A percentile compares a stretch with the other conserved stretches of the same genome.
Conservation (phyloP, 2,797 vertebrate genomes). For the Acipenser oxyrinchus region DNA sequence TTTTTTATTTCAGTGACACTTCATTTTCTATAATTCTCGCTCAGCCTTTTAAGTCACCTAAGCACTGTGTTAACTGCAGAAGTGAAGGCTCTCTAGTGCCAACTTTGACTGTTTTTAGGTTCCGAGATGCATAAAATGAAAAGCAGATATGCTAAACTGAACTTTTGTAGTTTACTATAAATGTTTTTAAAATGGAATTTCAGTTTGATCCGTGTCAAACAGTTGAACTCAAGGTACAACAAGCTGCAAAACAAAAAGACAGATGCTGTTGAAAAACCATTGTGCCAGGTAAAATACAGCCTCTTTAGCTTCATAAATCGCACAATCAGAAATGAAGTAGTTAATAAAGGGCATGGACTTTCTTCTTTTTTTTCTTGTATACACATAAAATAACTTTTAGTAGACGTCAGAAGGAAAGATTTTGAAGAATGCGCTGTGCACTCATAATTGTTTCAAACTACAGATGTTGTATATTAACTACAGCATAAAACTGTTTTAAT, state of each 20-base stretch:
- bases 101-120: conserved; percentile 80
- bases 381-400: conserved; percentile 2
- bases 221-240: conserved; percentile 68
- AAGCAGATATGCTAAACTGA: conserved; percentile 82
- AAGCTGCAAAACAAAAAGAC: conserved; percentile 77
- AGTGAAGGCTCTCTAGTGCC: conserved; percentile 63
- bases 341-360: conserved; percentile 66
- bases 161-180: conserved; percentile 41
- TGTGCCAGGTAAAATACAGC: conserved; percentile 75
- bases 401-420: conserved; percentile 2
- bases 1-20: conserved; percentile 79
- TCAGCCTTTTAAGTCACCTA: conserved; percentile 81
- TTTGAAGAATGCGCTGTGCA: conserved; percentile 3
- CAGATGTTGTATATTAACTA: conserved; percentile 59
- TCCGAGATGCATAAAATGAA: conserved; percentile 75
- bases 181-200: conserved; percentile 65
- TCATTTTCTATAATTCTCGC: conserved; percentile 83
- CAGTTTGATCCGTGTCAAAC: conserved; percentile 68
- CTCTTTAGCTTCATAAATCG: conserved; percentile 79
- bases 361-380: conserved; percentile 13
- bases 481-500: conserved; percentile 11
- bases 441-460: conserved; percentile 18
- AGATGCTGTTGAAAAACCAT: conserved; percentile 78
- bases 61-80: conserved; percentile 67
- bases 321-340: conserved; percentile 67